Base-by-base conservation (phyloP, 2,888 invertebrate species). In the Sesia apiformis region DNA sequence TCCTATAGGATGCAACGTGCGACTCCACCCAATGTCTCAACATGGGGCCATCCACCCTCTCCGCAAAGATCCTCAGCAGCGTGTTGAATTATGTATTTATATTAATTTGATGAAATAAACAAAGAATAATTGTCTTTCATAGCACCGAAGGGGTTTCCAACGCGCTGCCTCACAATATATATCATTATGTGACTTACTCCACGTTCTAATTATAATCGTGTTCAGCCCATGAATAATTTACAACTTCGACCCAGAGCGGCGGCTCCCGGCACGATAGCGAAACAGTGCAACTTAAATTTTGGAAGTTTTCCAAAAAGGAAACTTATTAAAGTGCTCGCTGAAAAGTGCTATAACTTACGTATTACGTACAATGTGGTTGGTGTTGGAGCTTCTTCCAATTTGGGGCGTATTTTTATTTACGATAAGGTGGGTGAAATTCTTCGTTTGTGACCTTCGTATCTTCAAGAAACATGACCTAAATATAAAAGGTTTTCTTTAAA, bases 221-320 rank as follows among this genome's bases (percentile, higher is more conserved):
- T 60, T 64, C 62, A 63, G 64, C 7, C 43, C 51, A 69, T 74
- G 70, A 74, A 74, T 74, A 71, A 74, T 71, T 74, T 66, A 70
- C 61, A 52, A 59, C 54, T 51, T 49, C 54, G 56, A 56, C 57
- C 56, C 53, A 46, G 8, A 46, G 46, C 4, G 8, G 3, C 4
- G 23, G 46, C 46, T 5, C n/a, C 4, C 46, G n/a, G 46, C 46
- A 8, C 46, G 0, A 23, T 46, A 23, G 46, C 46, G 46, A 46
- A 46, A 46, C 46, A 46, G 3, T 46, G 46, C n/a, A 46, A 46
- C 46, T 46, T 46, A 5, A 46, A 46, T 46, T 46, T 46, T 46
- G 46, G 46, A 46, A 8, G 8, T 46, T n/a, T 46, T 46, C 46
- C 46, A 46, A 46, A 46, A 46, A 8, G 46, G 46, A 46, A 46